A percentile compares a stretch with the other conserved stretches of the same genome.
Conservation (phyloP, 2,888 invertebrate species). For the Nephrocerus scutellatus region DNA sequence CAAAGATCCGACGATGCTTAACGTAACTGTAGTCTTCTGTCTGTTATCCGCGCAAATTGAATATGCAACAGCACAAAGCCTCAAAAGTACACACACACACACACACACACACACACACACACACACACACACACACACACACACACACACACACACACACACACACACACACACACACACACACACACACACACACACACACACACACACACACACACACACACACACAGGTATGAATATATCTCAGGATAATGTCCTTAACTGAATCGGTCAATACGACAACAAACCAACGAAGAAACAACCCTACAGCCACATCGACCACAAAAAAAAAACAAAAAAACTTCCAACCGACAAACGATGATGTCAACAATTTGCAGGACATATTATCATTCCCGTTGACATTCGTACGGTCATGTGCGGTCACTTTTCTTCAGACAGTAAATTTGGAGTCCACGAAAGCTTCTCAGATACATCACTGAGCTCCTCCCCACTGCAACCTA, state of each 20-base stretch:
- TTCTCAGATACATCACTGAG: no score
- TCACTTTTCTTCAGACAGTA: no score
- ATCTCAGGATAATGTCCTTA: conserved; percentile 11
- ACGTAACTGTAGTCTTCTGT: no score
- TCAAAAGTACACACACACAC: no score
- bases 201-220: conserved; percentile 20
- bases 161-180: conserved; percentile 2
- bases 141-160: neutral
- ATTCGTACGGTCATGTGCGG: no score
- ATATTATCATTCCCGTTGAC: no score
- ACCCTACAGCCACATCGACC: conserved; percentile 8
- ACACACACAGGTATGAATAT: conserved; percentile 31
- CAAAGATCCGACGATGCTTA: no score
- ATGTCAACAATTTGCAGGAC: conserved; percentile 17
- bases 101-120: no score
- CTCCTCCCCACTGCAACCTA: no score
- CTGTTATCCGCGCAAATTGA: no score
- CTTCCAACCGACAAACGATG: conserved; percentile 13
- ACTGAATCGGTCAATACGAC: conserved; percentile 1
- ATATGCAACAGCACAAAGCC: no score
- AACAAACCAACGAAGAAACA: conserved; percentile 7
- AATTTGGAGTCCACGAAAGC: no score
- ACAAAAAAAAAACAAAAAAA: conserved; percentile 32
- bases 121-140: neutral
- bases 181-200: conserved; percentile 9